Evolutionary conservation across 2,113 vertebrate genomes (phyloP).

Genomic region (Mesoclemmys tuberculata): DNA sequence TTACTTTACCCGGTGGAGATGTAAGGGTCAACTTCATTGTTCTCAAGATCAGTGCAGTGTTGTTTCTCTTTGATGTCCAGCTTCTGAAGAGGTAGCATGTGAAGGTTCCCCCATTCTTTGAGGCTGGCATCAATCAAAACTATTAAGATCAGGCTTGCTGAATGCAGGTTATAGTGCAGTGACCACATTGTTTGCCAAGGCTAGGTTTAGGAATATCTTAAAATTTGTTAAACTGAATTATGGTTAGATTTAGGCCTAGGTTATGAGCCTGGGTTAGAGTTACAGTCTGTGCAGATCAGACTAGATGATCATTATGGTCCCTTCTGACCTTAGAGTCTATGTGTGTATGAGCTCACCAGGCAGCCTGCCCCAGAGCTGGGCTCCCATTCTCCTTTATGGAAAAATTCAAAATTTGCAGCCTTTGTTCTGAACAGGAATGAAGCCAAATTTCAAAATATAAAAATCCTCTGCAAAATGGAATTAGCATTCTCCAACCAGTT

Average conservation of each 20-base stretch:
- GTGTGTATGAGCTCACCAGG: no score
- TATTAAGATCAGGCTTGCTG: background rate
- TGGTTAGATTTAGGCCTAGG: background rate
- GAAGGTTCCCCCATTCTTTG: background rate
- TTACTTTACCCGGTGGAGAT: background rate
- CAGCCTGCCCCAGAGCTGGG: no score
- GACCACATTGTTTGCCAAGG: background rate
- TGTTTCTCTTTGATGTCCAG: background rate
- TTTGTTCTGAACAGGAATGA: no score
- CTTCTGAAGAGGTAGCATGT: background rate
- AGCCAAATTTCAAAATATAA: no score
- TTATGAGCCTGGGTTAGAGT: background rate
- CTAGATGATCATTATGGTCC: no score
- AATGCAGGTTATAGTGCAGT: background rate
- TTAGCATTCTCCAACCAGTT: no score
- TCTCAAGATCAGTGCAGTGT: accelerated
- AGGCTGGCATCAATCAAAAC: background rate
- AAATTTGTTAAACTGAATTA: background rate
- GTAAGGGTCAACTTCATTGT: accelerated
- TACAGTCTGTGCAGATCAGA: background rate
- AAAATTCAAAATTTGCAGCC: no score
- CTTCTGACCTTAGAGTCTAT: no score
- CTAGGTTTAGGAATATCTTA: background rate
- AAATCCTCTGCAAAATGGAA: no score
- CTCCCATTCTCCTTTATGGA: no score